Conservation (phyloP, 2,888 invertebrate species). For the Trissolcus japonicus region DNA sequence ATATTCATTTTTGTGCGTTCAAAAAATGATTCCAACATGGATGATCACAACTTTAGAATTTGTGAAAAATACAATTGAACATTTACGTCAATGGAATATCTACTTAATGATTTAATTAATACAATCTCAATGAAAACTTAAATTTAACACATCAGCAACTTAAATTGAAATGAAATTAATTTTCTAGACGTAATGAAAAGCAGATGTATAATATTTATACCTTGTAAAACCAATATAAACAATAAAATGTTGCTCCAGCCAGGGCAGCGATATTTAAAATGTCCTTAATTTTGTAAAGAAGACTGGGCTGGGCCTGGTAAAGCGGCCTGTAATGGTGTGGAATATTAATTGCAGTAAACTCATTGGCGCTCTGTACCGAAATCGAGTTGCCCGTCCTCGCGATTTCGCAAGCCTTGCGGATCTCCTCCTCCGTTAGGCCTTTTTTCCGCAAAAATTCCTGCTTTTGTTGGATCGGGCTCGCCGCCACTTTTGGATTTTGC, state of each 20-base stretch:
- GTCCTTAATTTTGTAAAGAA: slow-evolving; percentile 81
- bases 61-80: too few relatives aligned
- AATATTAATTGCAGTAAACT: slow-evolving; percentile 68
- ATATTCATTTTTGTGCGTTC: neutral
- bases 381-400: slow-evolving; percentile 65
- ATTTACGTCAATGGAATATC: too few relatives aligned
- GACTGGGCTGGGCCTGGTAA: slow-evolving; percentile 71
- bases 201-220: slow-evolving; percentile 75
- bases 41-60: too few relatives aligned
- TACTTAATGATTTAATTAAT: too few relatives aligned
- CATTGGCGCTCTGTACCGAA: slow-evolving; percentile 59
- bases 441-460: slow-evolving; percentile 87
- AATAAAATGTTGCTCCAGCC: slow-evolving; percentile 87
- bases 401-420: slow-evolving; percentile 84
- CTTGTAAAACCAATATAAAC: slow-evolving; percentile 88
- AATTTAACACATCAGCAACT: too few relatives aligned
- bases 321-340: slow-evolving; percentile 61
- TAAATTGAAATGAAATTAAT: neutral
- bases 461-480: slow-evolving; percentile 86
- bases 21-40: too few relatives aligned
- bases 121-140: too few relatives aligned
- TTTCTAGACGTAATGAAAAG: neutral
- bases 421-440: slow-evolving; percentile 86
- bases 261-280: slow-evolving; percentile 84
- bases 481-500: slow-evolving; percentile 88